phyloP scores from a whole-genome alignment of 2,113 vertebrate genomes.

The Carettochelys insculpta region DNA sequence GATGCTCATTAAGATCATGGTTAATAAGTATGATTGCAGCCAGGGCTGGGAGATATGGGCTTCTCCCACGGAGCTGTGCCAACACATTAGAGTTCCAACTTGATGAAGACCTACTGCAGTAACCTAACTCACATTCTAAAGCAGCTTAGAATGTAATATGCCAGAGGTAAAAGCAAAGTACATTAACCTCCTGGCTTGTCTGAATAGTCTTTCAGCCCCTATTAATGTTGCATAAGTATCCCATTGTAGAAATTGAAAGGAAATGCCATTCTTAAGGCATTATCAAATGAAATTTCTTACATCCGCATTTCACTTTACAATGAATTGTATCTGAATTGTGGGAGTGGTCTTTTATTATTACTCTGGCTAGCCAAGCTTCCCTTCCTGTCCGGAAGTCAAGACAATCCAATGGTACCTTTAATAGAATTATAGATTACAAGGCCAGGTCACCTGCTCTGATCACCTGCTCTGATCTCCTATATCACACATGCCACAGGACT shows the following conservation, averaged over 20 bases:
- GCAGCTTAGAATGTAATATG: neutral
- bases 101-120: neutral
- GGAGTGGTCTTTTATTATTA: neutral
- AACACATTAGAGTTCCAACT: accelerated
- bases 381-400: neutral
- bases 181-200: accelerated
- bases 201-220: neutral
- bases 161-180: neutral
- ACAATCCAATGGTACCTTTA: neutral
- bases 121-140: neutral
- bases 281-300: neutral
- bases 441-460: neutral
- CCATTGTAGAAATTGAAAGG: neutral
- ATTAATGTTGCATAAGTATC: neutral
- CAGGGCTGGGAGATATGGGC: accelerated
- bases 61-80: neutral
- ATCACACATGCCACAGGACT: neutral
- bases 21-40: neutral
- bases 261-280: neutral
- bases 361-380: neutral
- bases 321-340: neutral
- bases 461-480: too few relatives aligned
- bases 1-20: accelerated
- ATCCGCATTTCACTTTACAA: neutral
- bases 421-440: neutral